Base-by-base conservation (phyloP, 1,140 invertebrate species). In the Drosophila biarmipes region DNA sequence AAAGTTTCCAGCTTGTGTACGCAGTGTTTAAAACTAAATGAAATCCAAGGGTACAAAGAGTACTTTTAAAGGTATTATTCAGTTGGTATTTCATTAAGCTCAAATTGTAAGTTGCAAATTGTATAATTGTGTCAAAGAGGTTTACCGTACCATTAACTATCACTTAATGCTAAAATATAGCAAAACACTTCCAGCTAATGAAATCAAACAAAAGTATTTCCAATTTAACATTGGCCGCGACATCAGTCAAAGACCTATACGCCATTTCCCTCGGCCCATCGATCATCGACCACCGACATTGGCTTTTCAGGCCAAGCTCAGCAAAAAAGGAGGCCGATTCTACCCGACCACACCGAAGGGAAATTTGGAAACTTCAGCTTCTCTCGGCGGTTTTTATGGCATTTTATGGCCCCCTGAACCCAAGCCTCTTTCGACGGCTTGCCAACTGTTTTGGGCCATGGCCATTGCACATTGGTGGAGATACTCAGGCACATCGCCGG, bases 361-460 rank as follows among this genome's bases (percentile, higher is more conserved):
- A 72, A 76, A 76, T 76, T 76, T 67, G 73, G 63, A 76, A 76
- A 76, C 72, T 76, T 76, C 40, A 75, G 73, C 61, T 58, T 67
- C 72, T 75, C 34, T 76, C 59, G 61, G 59, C 55, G 78, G 80
- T 58, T 71, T 79, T 79, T 79, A 84, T 84, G 72, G 48, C 63
- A 78, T 75, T 71, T 66, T 61, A 21, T 19, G 24, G 24, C 53
- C 35, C 14, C 21, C 24, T 17, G 4, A 34, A 57, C 8, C n/a
- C 46, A 14, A n/a, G n/a, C 63, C 19, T 21, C 42, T 58, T 66
- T 76, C 72, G 62, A 43, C 61, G 57, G 54, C 48, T 63, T 76
- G 76, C 76, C 80, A 85, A 84, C 53, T 69, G 80, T 67, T 67
- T 79, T 29, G 76, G 76, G 76, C 80, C 76, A 84, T 79, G 75